A percentile compares a stretch with the other conserved stretches of the same genome.
These are phyloP conservation scores for Pasiphila rectangulata DNA, from an alignment of 2,888 invertebrate genomes.

Conservation along the genomic window DNA sequence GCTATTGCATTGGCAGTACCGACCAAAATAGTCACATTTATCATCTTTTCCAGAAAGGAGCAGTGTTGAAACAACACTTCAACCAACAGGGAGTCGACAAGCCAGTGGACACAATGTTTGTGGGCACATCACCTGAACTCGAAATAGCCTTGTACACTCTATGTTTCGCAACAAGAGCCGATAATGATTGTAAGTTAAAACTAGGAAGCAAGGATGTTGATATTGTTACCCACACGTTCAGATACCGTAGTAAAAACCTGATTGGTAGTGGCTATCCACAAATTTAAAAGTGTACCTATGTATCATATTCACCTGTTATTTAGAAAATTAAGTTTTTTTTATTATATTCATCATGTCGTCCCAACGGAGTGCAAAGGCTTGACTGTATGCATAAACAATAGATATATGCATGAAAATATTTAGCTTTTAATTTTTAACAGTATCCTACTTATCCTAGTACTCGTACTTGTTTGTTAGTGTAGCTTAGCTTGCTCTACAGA, in stretches of 20 bases:
- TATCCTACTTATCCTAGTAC: no score
- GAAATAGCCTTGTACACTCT: conserved; percentile 94
- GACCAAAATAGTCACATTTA: not conserved
- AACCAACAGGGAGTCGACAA: conserved; percentile 86
- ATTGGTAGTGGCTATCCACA: conserved; percentile 92
- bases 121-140: conserved; percentile 94
- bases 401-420: no score
- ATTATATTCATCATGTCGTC: no score
- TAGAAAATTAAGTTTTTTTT: not conserved
- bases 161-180: conserved; percentile 89
- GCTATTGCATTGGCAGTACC: no score
- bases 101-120: conserved; percentile 88
- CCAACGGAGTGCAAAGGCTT: no score
- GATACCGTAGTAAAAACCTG: conserved; percentile 87
- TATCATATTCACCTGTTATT: not conserved
- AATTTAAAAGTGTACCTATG: conserved; percentile 59
- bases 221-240: conserved; percentile 87
- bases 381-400: no score
- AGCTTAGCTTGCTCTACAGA: no score
- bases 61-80: conserved; percentile 86
- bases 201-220: conserved; percentile 86
- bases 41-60: conserved; percentile 84
- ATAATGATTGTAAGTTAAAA: conserved; percentile 86
- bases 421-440: no score
- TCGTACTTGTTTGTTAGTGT: no score